Base-by-base conservation (phyloP, 2,797 vertebrate genomes). In the Notolabrus celidotus region DNA sequence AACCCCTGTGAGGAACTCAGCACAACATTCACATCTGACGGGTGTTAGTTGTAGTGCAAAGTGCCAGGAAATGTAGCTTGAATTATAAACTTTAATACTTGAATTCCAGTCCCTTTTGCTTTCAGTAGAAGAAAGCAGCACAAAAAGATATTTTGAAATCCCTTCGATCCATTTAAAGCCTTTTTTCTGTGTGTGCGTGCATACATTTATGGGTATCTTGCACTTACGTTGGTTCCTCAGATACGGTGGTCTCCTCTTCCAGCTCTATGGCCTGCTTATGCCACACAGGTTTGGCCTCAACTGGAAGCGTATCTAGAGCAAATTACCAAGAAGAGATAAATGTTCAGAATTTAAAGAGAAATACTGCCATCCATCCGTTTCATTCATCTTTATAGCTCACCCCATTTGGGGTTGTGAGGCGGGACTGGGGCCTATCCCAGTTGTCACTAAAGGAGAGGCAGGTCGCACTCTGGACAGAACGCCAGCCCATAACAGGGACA, bases 211-310 rank as follows among this genome's bases (percentile, higher is more conserved):
- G 12, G 12, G 5, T 36, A 8, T 20, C 5, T 14, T 1, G 5
- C 25, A 96, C 97, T 97, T 93, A 99, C 98, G 93, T 95, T 50
- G 97, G 97, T 41, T 99, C 97, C 87, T 98, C 96, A 1, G 95
- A 94, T n/a, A 96, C 90, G 0, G 80, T 86, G 0, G 91, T 87
- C 86, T 96, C 95, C 85, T 97, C 96, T 45, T 98, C 97, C 71
- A 99, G 83, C 79, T 98, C 98, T 60, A 98, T 97, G 53, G 98
- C 97, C 91, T 99, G 97, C 80, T 99, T 99, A 76, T 94, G 96
- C 97, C 97, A 98, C 0, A 96, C 95, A 17, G 96, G 87, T 82
- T 98, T 98, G 2, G 97, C 97, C 90, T 99, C 98, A 25, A 99
- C 92, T 0, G 97, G 97, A 50, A 96, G 91, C 27, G 96, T 96